A percentile compares a stretch with the other conserved stretches of the same genome.
These are phyloP conservation scores for Mandrillus leucophaeus DNA, from an alignment of 2,113 vertebrate species.

Conservation along the genomic window DNA sequence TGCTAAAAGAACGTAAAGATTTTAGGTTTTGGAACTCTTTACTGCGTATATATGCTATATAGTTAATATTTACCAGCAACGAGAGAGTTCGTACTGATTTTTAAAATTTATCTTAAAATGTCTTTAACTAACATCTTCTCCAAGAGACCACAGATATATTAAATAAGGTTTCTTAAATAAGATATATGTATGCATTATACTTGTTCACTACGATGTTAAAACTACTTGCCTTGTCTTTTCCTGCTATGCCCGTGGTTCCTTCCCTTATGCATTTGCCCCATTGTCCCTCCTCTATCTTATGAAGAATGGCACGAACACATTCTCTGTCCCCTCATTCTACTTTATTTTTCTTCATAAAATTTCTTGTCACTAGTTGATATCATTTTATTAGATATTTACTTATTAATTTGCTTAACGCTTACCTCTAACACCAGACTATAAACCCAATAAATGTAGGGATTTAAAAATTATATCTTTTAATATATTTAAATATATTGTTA, in stretches of 20 bases:
- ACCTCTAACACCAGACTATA: not conserved
- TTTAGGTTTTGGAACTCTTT: not conserved
- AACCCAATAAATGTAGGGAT: not conserved
- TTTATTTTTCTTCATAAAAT: not conserved
- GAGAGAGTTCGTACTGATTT: not conserved
- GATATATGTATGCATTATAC: not conserved
- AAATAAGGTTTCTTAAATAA: not conserved
- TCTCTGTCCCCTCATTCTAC: not conserved
- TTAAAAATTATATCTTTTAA: not conserved
- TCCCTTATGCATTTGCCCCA: not conserved
- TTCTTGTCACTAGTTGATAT: not conserved
- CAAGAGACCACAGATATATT: not conserved
- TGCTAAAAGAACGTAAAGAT: not conserved
- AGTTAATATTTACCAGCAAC: not conserved
- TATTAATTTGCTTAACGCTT: not conserved
- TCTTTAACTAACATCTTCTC: constrained; percentile 20
- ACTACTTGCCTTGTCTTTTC: not conserved
- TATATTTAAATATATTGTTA: not conserved
- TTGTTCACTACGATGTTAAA: not conserved
- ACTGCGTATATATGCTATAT: not conserved
- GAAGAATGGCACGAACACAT: not conserved
- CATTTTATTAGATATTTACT: not conserved
- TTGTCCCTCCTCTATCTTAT: not conserved
- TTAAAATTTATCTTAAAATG: not conserved
- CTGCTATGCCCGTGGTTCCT: not conserved